Evolutionary conservation across 2,797 vertebrate species (phyloP).

Genomic region (Malacoraja senta): DNA sequence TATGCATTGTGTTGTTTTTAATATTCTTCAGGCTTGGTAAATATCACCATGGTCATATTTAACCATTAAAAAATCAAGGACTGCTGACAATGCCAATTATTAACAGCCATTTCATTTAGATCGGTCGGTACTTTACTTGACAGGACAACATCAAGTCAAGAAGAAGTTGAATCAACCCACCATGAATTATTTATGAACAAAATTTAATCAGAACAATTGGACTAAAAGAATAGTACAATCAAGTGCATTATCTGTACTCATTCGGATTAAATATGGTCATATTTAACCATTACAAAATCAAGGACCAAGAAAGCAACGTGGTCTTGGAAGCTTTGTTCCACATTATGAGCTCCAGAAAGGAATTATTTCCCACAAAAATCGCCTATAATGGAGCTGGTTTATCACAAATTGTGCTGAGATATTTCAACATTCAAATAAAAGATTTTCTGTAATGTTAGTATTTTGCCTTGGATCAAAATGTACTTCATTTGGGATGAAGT

Average conservation of each 20-base stretch:
- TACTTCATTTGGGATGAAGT: no score
- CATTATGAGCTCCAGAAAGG: no score
- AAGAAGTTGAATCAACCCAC: neutral
- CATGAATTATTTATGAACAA: conserved; percentile 22
- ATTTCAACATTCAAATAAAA: no score
- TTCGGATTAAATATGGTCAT: no score
- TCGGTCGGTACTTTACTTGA: neutral
- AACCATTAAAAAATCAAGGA: neutral
- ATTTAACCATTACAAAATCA: neutral
- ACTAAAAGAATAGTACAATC: conserved; percentile 16
- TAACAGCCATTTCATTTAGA: neutral
- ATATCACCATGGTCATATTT: neutral
- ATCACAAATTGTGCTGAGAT: no score
- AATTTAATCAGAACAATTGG: neutral
- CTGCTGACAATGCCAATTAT: neutral
- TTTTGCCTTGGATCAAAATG: no score
- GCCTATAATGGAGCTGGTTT: no score
- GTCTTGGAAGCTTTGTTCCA: no score
- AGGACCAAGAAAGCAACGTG: no score
- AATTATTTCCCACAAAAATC: no score
- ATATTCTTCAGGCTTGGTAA: neutral
- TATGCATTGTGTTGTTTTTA: neutral
- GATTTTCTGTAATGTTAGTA: no score
- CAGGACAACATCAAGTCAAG: neutral
- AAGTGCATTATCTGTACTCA: neutral